phyloP scores from a whole-genome alignment of 1,140 invertebrate genomes.

The Plutomurus gul region DNA sequence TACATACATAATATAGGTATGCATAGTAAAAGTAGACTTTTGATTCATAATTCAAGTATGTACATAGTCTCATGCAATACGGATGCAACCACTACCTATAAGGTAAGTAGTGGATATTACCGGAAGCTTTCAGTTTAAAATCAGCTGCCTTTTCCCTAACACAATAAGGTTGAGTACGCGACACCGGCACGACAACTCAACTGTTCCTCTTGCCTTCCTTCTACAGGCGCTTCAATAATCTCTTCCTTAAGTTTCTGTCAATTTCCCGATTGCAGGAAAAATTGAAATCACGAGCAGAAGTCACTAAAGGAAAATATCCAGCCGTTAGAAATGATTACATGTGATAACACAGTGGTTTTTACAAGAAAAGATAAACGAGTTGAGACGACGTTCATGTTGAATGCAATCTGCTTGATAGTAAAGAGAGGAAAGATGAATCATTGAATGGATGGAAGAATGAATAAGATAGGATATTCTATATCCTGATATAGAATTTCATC shows the following conservation, averaged over 20 bases:
- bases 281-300: neutral
- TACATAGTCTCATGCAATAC: too few relatives aligned
- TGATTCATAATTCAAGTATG: too few relatives aligned
- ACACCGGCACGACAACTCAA: slow-evolving; percentile 5
- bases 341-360: too few relatives aligned
- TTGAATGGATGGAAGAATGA: neutral
- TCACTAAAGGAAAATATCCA: too few relatives aligned
- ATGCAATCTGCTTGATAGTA: neutral
- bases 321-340: too few relatives aligned
- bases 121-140: neutral
- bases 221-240: too few relatives aligned
- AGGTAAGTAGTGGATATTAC: neutral
- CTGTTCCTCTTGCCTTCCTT: slow-evolving; percentile 10
- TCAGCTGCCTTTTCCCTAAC: neutral
- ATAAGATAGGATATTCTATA: slow-evolving; percentile 25
- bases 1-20: too few relatives aligned
- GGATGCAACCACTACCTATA: too few relatives aligned
- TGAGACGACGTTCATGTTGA: neutral
- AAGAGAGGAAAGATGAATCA: neutral
- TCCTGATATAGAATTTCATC: slow-evolving; percentile 2
- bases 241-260: too few relatives aligned
- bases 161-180: neutral
- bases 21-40: too few relatives aligned
- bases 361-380: slow-evolving; percentile 2
- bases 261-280: neutral